A percentile compares a stretch with the other conserved stretches of the same genome.
Conservation (phyloP, 2,888 invertebrate species). For the Cephus runcator region DNA sequence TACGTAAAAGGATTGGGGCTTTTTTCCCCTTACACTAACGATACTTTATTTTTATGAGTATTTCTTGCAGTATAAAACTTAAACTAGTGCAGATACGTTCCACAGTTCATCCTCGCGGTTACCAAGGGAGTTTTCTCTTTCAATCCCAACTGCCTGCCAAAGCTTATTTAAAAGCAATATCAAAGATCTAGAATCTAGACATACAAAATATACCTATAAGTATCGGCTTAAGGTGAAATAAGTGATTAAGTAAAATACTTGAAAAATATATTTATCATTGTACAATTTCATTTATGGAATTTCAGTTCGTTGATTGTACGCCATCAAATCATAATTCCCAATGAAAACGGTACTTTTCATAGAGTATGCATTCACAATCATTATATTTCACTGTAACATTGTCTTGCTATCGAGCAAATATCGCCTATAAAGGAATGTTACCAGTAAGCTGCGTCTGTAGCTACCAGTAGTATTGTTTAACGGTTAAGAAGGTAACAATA, state of each 20-base stretch:
- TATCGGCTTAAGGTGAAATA: not conserved
- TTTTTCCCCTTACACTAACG: not conserved
- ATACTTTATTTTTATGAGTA: not conserved
- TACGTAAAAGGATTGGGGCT: not conserved
- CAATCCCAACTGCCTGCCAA: not conserved
- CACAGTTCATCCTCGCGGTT: not conserved
- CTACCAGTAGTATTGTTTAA: not conserved
- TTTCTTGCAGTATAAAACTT: not conserved
- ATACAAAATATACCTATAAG: not conserved
- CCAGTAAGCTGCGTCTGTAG: not conserved
- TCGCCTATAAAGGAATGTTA: not conserved
- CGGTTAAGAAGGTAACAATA: not conserved
- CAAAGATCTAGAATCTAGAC: not conserved
- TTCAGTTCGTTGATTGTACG: not conserved
- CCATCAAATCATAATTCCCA: not conserved
- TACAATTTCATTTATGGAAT: not conserved
- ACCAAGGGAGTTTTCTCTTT: not conserved
- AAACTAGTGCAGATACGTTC: not conserved
- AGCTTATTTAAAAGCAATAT: not conserved
- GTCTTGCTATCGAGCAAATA: not conserved
- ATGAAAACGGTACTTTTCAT: not conserved
- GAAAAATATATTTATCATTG: not conserved
- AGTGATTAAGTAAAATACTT: not conserved
- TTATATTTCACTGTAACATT: not conserved
- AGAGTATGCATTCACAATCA: not conserved